These are phyloP conservation scores for Acholoe squamosa DNA, from an alignment of 2,888 invertebrate species.

Conservation along the genomic window DNA sequence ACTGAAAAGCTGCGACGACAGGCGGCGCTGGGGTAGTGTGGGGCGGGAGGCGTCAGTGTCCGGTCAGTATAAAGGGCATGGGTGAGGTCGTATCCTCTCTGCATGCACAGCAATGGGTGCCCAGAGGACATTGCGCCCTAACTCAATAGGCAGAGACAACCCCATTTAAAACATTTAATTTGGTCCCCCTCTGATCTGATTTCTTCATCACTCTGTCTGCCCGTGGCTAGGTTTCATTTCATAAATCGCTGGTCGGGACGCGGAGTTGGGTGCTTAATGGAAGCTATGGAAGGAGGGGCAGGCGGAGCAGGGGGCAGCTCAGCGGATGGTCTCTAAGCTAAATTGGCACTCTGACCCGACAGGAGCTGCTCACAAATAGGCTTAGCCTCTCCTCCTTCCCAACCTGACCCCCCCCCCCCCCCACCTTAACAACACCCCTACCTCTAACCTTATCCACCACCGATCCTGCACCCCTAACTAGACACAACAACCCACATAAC, in stretches of 20 bases:
- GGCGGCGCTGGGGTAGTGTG: not conserved
- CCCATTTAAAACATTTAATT: slow-evolving; percentile 50
- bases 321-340: no score
- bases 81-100: not conserved
- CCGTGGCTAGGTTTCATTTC: not conserved
- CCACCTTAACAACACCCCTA: no score
- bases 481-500: no score
- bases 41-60: not conserved
- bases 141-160: not conserved
- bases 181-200: not conserved
- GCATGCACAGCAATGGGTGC: not conserved
- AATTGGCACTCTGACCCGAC: no score
- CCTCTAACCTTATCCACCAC: no score
- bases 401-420: no score
- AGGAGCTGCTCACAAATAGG: no score
- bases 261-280: no score
- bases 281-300: no score
- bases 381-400: no score
- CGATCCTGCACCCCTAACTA: no score
- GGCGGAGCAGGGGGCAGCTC: no score
- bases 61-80: not conserved
- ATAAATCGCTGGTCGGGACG: not conserved
- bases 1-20: slow-evolving; percentile 43
- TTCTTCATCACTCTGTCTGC: not conserved
- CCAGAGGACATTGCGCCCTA: not conserved